Conservation (phyloP, 2,888 invertebrate species). For the Tipula helvola region DNA sequence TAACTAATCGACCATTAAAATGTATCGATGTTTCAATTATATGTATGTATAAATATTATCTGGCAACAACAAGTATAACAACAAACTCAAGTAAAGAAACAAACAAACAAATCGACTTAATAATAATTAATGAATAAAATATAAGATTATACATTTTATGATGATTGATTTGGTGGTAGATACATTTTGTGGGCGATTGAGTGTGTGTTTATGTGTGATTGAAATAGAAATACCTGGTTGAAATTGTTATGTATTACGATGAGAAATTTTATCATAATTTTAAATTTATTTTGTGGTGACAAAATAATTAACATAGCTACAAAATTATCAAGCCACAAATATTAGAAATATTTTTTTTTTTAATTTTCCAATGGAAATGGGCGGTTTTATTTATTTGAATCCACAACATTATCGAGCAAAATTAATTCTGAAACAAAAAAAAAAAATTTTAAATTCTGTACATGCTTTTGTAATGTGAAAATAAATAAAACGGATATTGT, state of each 20-base stretch:
- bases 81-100: not conserved
- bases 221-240: not conserved
- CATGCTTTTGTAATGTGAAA: not conserved
- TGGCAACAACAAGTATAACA: not conserved
- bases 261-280: not conserved
- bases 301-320: not conserved
- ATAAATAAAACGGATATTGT: not conserved
- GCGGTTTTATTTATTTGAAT: not conserved
- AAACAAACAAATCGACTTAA: not conserved
- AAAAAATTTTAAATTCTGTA: not conserved
- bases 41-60: not conserved
- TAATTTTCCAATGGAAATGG: not conserved
- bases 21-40: not conserved
- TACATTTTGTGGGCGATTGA: too few species aligned
- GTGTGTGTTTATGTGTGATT: not conserved
- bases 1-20: not conserved
- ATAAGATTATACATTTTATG: not conserved
- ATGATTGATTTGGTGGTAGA: not conserved
- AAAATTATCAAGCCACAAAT: not conserved
- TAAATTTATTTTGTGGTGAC: not conserved
- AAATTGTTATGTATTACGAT: not conserved
- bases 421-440: not conserved
- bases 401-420: not conserved
- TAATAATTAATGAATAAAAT: not conserved
- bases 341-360: not conserved